Percentiles rank a stretch among this genome's conserved stretches.
Conservation (phyloP, 2,113 vertebrate species). For the Collichthys lucidus region DNA sequence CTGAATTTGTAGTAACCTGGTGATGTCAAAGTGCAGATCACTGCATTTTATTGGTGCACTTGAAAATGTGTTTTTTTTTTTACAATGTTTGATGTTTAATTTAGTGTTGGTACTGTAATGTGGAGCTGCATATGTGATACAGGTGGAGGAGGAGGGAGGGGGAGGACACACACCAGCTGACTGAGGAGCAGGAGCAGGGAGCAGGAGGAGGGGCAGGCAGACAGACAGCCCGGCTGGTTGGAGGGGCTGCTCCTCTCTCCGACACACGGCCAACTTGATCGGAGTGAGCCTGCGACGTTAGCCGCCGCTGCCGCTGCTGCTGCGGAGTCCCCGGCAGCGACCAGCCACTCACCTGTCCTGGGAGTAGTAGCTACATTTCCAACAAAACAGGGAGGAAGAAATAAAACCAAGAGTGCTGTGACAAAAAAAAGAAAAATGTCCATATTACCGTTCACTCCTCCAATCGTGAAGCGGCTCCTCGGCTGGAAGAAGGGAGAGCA, state of each 20-base stretch:
- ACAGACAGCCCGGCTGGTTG: slow-evolving; percentile 6
- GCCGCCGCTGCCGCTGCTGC: slow-evolving; percentile 13
- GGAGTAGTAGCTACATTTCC: neutral
- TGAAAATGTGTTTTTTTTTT: rapidly evolving
- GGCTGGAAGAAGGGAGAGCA: slow-evolving; percentile 99
- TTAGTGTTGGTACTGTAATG: neutral
- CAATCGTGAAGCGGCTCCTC: slow-evolving; percentile 96
- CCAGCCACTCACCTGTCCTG: slow-evolving; percentile 33
- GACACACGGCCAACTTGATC: slow-evolving; percentile 47
- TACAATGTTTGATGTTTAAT: neutral
- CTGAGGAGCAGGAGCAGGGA: slow-evolving; percentile 19
- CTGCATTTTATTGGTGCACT: neutral
- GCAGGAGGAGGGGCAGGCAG: slow-evolving; percentile 48
- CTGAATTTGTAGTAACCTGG: neutral
- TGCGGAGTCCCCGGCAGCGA: slow-evolving; percentile 20
- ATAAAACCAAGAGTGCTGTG: neutral
- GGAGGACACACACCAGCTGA: slow-evolving; percentile 53
- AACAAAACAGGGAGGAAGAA: neutral
- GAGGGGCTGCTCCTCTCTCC: slow-evolving; percentile 37
- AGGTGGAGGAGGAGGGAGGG: slow-evolving; percentile 42
- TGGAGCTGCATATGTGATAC: neutral
- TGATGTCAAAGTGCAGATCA: neutral
- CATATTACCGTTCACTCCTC: slow-evolving; percentile 97
- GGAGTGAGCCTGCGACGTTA: slow-evolving; percentile 35
- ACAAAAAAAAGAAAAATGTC: slow-evolving; percentile 84